These are phyloP conservation scores for Cantharis nigra DNA, from an alignment of 2,888 invertebrate genomes.

Conservation along the genomic window DNA sequence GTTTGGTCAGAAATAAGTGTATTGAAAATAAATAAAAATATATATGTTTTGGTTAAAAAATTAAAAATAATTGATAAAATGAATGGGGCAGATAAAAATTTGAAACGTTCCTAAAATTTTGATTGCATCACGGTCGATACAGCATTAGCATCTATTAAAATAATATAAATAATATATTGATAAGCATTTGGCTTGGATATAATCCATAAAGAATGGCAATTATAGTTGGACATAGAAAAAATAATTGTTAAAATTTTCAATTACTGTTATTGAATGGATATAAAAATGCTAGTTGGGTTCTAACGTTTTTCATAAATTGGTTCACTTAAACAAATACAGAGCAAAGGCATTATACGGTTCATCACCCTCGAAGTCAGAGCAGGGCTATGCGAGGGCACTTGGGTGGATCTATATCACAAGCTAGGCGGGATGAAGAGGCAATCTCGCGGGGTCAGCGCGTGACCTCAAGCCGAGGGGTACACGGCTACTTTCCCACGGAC, in stretches of 20 bases:
- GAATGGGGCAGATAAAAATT: background rate
- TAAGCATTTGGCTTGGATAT: background rate
- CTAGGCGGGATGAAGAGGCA: conserved; percentile 39
- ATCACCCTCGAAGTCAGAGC: conserved; percentile 28
- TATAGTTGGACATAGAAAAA: background rate
- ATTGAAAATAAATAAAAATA: too few species aligned
- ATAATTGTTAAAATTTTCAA: background rate
- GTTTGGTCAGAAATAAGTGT: background rate
- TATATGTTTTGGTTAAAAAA: background rate
- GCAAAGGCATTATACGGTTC: conserved; percentile 28
- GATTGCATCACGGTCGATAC: background rate
- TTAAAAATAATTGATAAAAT: background rate
- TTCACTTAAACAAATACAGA: conserved; percentile 26
- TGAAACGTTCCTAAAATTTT: background rate
- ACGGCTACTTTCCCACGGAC: conserved; percentile 59
- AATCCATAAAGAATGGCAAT: background rate
- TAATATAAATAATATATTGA: background rate
- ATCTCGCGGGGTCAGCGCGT: conserved; percentile 55
- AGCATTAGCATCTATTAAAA: background rate
- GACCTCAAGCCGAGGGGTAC: conserved; percentile 59
- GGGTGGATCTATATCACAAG: conserved; percentile 54
- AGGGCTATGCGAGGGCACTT: conserved; percentile 32
- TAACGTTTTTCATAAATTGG: conserved; percentile 20
- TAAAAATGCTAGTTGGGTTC: conserved; percentile 11
- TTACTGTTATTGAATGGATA: background rate